Evolutionary conservation across 2,113 vertebrate species (phyloP).

Genomic region (Spilogale gracilis): DNA sequence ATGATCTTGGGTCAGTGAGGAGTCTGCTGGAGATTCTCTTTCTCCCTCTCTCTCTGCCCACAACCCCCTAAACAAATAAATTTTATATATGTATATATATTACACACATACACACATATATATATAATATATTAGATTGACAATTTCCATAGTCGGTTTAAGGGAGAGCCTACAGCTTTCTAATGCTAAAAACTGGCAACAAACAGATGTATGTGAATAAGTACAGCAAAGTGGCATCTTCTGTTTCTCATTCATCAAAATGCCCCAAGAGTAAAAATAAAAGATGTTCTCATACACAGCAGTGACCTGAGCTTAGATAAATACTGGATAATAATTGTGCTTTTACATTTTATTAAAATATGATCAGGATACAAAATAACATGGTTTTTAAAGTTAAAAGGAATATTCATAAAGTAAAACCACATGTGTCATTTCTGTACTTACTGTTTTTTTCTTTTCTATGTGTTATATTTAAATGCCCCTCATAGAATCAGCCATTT

Average conservation of each 20-base stretch:
- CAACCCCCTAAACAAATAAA: no score
- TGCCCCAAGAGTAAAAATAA: background rate
- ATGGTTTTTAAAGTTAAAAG: conserved; percentile 9
- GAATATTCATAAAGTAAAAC: conserved; percentile 13
- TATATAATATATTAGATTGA: background rate
- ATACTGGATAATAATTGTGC: background rate
- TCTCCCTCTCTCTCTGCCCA: background rate
- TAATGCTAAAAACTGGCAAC: background rate
- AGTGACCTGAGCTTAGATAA: background rate
- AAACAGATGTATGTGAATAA: background rate
- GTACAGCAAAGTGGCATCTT: background rate
- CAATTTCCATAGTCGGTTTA: background rate
- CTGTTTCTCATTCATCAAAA: conserved; percentile 6
- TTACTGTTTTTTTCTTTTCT: background rate
- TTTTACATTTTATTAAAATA: conserved; percentile 39
- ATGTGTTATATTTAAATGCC: conserved; percentile 1
- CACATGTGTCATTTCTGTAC: background rate
- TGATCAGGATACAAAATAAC: background rate
- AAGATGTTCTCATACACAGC: background rate
- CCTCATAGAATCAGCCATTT: background rate
- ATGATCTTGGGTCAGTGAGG: background rate
- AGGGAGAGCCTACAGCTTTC: background rate
- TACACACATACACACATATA: no score
- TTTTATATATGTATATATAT: no score
- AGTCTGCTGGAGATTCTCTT: background rate